Conservation (phyloP, 2,113 vertebrate genomes). For the Dicentrarchus labrax region DNA sequence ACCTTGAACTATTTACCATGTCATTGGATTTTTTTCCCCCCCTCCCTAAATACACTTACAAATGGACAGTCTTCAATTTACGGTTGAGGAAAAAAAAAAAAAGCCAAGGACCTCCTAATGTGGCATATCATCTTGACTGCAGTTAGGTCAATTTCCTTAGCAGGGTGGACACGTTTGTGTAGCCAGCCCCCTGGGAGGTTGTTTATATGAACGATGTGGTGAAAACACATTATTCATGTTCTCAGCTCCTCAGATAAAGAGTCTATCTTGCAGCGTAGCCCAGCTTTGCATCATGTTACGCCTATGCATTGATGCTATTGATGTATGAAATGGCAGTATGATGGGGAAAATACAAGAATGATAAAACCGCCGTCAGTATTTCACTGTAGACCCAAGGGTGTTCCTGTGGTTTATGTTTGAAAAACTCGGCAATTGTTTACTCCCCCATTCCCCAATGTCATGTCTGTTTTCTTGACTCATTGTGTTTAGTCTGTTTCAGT, state of each 20-base stretch:
- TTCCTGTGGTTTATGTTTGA: slow-evolving; percentile 66
- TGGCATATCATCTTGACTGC: slow-evolving; percentile 63
- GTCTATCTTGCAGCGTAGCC: slow-evolving; percentile 51
- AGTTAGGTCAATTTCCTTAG: slow-evolving; percentile 69
- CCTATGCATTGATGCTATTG: slow-evolving; percentile 61
- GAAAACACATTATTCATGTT: slow-evolving; percentile 76
- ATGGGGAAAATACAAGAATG: slow-evolving; percentile 58
- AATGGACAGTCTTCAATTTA: slow-evolving; percentile 57
- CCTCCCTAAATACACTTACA: slow-evolving; percentile 53
- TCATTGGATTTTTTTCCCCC: slow-evolving; percentile 31
- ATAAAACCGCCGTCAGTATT: slow-evolving; percentile 57
- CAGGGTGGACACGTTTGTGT: slow-evolving; percentile 63
- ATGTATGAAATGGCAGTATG: slow-evolving; percentile 68
- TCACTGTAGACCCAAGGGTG: slow-evolving; percentile 51
- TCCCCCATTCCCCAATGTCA: slow-evolving; percentile 51
- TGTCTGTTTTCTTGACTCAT: slow-evolving; percentile 59
- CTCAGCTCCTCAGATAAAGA: slow-evolving; percentile 65
- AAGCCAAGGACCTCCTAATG: slow-evolving; percentile 53
- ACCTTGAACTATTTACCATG: slow-evolving; percentile 60
- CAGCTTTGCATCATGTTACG: slow-evolving; percentile 64
- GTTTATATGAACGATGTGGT: slow-evolving; percentile 63
- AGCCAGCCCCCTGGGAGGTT: slow-evolving; percentile 57
- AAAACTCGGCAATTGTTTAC: slow-evolving; percentile 70
- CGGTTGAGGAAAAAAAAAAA: slow-evolving; percentile 9
- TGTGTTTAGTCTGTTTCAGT: slow-evolving; percentile 68